Evolutionary conservation across 2,113 vertebrate species (phyloP).

Genomic region (Chunga burmeisteri): DNA sequence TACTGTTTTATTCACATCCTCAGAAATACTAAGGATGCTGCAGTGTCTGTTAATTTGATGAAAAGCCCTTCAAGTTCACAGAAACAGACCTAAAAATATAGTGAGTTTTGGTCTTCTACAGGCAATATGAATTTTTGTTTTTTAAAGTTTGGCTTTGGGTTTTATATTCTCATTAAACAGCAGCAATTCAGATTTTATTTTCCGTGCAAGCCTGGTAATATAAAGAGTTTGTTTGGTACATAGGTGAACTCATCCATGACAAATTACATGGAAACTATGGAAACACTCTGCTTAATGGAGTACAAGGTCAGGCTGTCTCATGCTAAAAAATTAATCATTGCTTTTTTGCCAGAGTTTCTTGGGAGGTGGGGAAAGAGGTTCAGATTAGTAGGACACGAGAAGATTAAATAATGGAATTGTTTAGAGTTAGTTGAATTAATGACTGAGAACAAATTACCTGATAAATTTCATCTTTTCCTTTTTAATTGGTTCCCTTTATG

Average conservation of each 20-base stretch:
- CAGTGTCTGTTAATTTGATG: background rate
- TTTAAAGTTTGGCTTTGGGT: background rate
- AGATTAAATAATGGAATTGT: background rate
- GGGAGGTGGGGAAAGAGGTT: background rate
- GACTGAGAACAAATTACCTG: background rate
- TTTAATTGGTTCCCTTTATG: background rate
- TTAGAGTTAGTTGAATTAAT: background rate
- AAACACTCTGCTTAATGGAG: slow-evolving; percentile 4
- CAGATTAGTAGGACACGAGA: background rate
- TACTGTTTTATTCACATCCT: background rate
- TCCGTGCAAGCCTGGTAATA: background rate
- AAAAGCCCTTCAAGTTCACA: background rate
- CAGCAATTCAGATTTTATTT: background rate
- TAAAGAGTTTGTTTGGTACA: background rate
- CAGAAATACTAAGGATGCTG: background rate
- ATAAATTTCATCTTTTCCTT: background rate
- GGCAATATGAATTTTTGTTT: background rate
- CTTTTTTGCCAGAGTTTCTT: background rate
- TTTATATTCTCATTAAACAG: background rate
- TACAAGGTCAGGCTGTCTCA: background rate
- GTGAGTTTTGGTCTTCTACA: background rate
- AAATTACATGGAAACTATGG: slow-evolving; percentile 31
- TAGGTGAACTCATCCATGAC: background rate
- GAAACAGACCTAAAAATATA: background rate
- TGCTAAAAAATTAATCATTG: slow-evolving; percentile 18